Percentiles rank a stretch among this genome's conserved stretches.
Conservation (phyloP, 2,113 vertebrate genomes). For the Phyllostomus discolor region DNA sequence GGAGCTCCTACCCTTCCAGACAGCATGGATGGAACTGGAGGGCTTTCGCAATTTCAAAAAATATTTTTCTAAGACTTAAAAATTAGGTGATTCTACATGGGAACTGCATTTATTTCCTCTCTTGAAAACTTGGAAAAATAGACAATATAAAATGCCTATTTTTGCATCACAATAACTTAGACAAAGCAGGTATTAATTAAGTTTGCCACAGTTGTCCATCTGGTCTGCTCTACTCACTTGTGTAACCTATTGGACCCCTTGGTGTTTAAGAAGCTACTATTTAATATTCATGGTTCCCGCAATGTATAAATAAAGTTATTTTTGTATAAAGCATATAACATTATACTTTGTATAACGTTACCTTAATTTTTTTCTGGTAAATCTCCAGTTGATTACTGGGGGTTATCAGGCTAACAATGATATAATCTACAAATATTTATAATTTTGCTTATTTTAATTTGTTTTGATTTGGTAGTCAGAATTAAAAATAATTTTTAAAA, state of each 20-base stretch:
- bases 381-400: neutral
- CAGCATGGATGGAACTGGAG: no score
- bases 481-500: neutral
- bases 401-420: neutral
- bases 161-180: neutral
- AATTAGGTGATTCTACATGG: neutral
- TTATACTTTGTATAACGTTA: no score
- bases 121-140: neutral
- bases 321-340: neutral
- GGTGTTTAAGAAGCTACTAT: neutral
- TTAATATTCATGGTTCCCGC: neutral
- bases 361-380: neutral
- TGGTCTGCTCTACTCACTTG: neutral
- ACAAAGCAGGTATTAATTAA: neutral
- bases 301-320: neutral
- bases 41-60: neutral
- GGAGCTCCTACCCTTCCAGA: no score
- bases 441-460: neutral
- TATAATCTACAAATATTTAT: neutral
- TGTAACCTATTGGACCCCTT: neutral
- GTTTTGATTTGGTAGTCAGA: neutral
- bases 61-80: neutral
- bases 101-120: neutral
- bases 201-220: neutral
- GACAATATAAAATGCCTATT: neutral